These are phyloP conservation scores for Gasterosteus aculeatus DNA, from an alignment of 2,113 vertebrate genomes.

Conservation along the genomic window DNA sequence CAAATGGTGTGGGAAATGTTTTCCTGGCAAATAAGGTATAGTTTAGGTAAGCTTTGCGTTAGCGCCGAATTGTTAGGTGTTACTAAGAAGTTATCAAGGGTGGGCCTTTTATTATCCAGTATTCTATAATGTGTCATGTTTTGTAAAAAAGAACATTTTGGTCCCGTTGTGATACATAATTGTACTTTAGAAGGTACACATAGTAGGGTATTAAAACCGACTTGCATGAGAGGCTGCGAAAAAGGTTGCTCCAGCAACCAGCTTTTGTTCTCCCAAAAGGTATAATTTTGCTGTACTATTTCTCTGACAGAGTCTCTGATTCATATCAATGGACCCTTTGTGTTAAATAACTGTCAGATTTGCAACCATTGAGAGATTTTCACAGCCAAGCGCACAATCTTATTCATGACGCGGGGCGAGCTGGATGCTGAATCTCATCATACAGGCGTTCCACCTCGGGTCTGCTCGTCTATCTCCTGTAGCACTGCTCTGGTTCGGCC, in stretches of 20 bases:
- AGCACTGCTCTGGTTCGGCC: conserved; percentile 53
- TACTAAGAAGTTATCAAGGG: background rate
- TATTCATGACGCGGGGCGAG: conserved; percentile 33
- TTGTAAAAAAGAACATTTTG: background rate
- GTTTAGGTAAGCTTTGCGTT: no score
- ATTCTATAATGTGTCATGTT: background rate
- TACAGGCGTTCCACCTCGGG: conserved; percentile 64
- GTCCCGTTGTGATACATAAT: background rate
- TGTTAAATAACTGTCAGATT: conserved; percentile 52
- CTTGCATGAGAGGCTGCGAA: background rate
- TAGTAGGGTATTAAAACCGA: background rate
- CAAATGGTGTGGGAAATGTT: no score
- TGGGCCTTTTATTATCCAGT: background rate
- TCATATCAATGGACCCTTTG: conserved; percentile 45
- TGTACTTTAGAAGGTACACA: conserved; percentile 10
- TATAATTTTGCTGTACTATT: conserved; percentile 8
- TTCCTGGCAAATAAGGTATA: no score
- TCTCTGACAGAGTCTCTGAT: conserved; percentile 26
- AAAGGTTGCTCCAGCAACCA: background rate
- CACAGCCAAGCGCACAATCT: conserved; percentile 34
- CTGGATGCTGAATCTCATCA: conserved; percentile 64
- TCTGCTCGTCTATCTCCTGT: conserved; percentile 47
- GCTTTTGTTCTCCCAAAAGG: conserved; percentile 16
- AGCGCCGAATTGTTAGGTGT: background rate
- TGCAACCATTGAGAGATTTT: conserved; percentile 43